phyloP scores from a whole-genome alignment of 2,113 vertebrate genomes.

The Festucalex cinctus region DNA sequence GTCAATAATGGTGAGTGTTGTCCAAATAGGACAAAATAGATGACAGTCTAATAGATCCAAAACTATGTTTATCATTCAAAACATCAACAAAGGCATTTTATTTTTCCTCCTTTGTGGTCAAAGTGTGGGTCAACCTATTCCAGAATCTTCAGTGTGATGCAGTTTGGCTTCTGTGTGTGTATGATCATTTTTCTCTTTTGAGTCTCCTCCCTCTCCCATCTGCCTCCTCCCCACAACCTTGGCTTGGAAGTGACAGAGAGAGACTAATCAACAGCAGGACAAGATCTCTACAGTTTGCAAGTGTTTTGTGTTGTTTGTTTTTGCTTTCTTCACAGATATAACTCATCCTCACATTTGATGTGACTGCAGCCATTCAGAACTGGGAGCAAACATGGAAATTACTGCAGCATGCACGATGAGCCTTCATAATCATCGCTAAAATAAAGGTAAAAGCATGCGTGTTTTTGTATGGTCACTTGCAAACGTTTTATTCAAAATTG shows the following conservation, averaged over 20 bases:
- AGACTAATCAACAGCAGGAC: slow-evolving; percentile 1
- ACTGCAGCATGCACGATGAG: slow-evolving; percentile 12
- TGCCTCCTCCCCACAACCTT: not conserved
- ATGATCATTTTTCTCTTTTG: not conserved
- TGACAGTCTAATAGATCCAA: not conserved
- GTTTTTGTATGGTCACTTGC: not conserved
- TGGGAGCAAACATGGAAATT: slow-evolving; percentile 13
- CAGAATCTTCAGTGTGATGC: not conserved
- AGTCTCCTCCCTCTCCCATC: not conserved
- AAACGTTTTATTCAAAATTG: not conserved
- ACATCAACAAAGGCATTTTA: not conserved
- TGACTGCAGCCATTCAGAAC: not conserved
- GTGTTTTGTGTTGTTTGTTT: not conserved
- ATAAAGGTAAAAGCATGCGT: slow-evolving; percentile 34
- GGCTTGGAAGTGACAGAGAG: slow-evolving; percentile 6
- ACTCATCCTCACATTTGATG: not conserved
- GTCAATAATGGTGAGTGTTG: not conserved
- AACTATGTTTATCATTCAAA: not conserved
- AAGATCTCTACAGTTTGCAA: not conserved
- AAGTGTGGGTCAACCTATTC: not conserved
- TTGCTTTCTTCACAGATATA: not conserved
- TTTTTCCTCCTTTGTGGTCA: not conserved
- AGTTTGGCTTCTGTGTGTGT: not conserved
- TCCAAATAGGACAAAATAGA: not conserved
- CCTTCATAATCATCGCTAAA: slow-evolving; percentile 2